Evolutionary conservation across 1,140 invertebrate species (phyloP).

Genomic region (Drosophila sulfurigaster): DNA sequence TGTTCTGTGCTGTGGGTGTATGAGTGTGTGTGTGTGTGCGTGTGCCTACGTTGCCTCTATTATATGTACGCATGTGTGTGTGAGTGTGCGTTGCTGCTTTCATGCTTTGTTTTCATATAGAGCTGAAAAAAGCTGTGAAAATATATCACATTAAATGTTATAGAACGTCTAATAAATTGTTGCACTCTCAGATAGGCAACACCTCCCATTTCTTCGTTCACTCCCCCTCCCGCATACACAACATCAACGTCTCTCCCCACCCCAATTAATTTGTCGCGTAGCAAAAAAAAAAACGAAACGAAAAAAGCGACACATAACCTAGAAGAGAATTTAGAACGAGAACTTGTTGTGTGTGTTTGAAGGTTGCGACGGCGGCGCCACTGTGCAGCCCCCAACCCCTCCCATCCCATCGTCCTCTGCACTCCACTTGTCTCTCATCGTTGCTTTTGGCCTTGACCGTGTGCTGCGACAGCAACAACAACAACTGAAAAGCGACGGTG

Average conservation of each 20-base stretch:
- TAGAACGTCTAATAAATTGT: conserved; percentile 26
- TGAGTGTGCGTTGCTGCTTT: conserved; percentile 24
- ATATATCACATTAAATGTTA: conserved; percentile 20
- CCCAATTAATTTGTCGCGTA: conserved; percentile 4
- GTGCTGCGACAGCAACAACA: conserved; percentile 43
- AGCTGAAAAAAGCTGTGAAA: conserved; percentile 8
- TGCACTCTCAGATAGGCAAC: conserved; percentile 35
- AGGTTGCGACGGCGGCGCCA: conserved; percentile 65
- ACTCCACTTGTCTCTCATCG: conserved; percentile 25
- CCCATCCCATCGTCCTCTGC: conserved; percentile 5
- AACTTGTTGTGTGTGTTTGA: conserved; percentile 66
- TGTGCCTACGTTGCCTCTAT: conserved; percentile 32
- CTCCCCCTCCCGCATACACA: background rate
- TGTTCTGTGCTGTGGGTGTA: conserved; percentile 56
- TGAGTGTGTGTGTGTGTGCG: conserved; percentile 27
- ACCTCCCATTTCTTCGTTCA: background rate
- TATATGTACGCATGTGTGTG: conserved; percentile 11
- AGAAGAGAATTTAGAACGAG: conserved; percentile 52
- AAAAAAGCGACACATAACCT: conserved; percentile 58
- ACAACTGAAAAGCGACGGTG: conserved; percentile 50
- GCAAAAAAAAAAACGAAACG: conserved; percentile 6
- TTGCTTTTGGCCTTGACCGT: conserved; percentile 75
- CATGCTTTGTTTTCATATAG: conserved; percentile 29
- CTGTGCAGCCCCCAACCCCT: conserved; percentile 12
- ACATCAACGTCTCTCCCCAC: background rate